These are phyloP conservation scores for Gymnogyps californianus DNA, from an alignment of 2,113 vertebrate species.

Conservation along the genomic window DNA sequence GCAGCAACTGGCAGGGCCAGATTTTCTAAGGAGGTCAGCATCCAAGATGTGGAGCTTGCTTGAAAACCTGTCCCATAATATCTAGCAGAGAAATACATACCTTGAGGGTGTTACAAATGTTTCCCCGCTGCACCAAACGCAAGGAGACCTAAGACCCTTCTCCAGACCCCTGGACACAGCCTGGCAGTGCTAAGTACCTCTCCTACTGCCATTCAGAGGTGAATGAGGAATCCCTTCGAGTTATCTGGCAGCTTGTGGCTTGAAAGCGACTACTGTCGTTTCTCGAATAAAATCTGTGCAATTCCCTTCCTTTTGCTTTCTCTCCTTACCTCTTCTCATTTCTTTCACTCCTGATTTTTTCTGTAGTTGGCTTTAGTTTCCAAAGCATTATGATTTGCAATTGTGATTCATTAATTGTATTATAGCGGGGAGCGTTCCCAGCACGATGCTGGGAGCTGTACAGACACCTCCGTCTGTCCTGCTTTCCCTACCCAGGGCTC, in stretches of 20 bases:
- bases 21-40: conserved; percentile 34
- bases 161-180: background rate
- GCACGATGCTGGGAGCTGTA: background rate
- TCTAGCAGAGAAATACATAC: background rate
- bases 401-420: background rate
- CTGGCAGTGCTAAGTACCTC: background rate
- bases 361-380: background rate
- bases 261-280: background rate
- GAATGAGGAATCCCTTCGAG: background rate
- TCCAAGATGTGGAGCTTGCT: background rate
- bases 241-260: background rate
- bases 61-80: background rate
- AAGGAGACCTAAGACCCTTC: background rate
- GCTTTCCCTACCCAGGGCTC: background rate
- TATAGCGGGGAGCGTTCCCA: background rate
- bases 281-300: background rate
- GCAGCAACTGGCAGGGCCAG: background rate
- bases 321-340: background rate
- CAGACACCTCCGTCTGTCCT: background rate
- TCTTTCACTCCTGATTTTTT: background rate
- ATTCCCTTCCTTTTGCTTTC: background rate
- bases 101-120: background rate
- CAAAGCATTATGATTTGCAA: background rate
- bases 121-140: background rate
- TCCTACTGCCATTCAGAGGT: background rate